These are phyloP conservation scores for Oligia latruncula DNA, from an alignment of 2,888 invertebrate genomes.

Conservation along the genomic window DNA sequence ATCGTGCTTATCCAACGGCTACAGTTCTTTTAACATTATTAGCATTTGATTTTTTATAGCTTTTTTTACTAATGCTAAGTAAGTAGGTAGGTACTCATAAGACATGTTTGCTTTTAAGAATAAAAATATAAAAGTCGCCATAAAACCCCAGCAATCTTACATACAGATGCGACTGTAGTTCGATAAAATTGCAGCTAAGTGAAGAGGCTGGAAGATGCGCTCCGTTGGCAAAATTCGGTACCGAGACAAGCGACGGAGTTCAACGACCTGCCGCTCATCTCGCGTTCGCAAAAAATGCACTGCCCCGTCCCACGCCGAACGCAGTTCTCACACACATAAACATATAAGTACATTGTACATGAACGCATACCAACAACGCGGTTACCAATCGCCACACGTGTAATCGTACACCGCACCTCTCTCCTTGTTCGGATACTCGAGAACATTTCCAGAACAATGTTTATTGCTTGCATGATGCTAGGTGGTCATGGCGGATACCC, in stretches of 20 bases:
- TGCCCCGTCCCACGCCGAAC: conserved; percentile 88
- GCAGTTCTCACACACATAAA: conserved; percentile 83
- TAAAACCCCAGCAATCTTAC: neutral
- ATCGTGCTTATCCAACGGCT: conserved; percentile 61
- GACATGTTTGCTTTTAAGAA: neutral
- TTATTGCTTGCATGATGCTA: conserved; percentile 74
- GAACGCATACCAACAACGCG: conserved; percentile 77
- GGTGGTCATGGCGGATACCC: conserved; percentile 53
- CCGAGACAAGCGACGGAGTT: conserved; percentile 84
- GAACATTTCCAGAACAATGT: conserved; percentile 80
- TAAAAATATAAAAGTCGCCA: neutral
- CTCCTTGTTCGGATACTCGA: conserved; percentile 78
- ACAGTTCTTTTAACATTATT: conserved; percentile 34
- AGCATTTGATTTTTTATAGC: conserved; percentile 2
- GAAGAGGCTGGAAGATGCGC: conserved; percentile 79
- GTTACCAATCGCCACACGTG: conserved; percentile 84
- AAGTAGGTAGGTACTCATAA: neutral
- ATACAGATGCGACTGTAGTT: conserved; percentile 24
- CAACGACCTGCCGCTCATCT: conserved; percentile 87
- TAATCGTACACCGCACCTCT: conserved; percentile 81
- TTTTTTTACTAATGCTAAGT: conserved; percentile 11
- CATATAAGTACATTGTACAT: conserved; percentile 73
- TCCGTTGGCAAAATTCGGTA: conserved; percentile 85
- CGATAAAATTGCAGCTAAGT: conserved; percentile 61
- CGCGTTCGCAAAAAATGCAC: conserved; percentile 88